Conservation (phyloP, 2,797 vertebrate genomes). For the Arrhamphus sclerolepis region DNA sequence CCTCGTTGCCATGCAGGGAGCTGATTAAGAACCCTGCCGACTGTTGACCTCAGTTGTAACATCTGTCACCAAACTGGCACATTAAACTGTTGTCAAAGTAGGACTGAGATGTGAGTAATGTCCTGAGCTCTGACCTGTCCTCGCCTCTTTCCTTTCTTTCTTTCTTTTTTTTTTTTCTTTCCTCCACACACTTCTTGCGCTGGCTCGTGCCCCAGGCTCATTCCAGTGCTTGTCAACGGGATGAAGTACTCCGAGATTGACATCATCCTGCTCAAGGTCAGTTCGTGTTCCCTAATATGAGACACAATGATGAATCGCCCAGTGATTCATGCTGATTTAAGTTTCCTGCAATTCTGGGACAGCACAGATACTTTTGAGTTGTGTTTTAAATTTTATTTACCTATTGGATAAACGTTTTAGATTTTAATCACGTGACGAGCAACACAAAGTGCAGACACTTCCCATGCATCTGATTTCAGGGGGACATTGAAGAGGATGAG, state of each 20-base stretch:
- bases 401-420: not conserved
- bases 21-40: conserved; percentile 59
- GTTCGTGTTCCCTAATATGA: conserved; percentile 50
- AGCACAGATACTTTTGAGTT: not conserved
- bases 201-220: conserved; percentile 80
- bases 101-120: conserved; percentile 48
- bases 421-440: not conserved
- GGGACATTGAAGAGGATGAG: conserved; percentile 96
- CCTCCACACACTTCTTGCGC: conserved; percentile 26
- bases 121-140: conserved; percentile 37
- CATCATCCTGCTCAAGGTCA: conserved; percentile 96
- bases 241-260: conserved; percentile 99
- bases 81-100: conserved; percentile 36
- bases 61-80: conserved; percentile 51
- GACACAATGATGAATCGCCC: conserved; percentile 10
- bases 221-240: conserved; percentile 95
- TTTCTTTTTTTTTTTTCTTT: not conserved
- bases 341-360: conserved; percentile 4
- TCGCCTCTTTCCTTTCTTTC: conserved; percentile 38
- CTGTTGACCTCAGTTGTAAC: conserved; percentile 55
- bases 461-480: conserved; percentile 70
- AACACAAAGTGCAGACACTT: not conserved
- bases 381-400: not conserved
- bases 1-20: conserved; percentile 17
- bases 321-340: conserved; percentile 23